A percentile compares a stretch with the other conserved stretches of the same genome.
Evolutionary conservation across 1,140 invertebrate genomes (phyloP).

Genomic region (Venturia canescens): DNA sequence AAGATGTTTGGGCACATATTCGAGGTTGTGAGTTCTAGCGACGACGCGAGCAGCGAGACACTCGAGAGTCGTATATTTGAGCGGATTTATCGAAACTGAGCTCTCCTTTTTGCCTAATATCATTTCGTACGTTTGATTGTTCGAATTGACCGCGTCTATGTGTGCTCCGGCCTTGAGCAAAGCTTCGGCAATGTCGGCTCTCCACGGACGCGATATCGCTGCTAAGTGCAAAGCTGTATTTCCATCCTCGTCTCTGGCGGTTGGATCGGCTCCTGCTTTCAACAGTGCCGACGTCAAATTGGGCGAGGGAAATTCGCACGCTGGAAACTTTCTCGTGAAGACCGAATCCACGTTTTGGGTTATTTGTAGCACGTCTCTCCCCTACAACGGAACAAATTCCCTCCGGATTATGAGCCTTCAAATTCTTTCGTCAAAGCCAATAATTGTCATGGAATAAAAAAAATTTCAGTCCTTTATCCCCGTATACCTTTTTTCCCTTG

Average conservation of each 20-base stretch:
- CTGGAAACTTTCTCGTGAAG: conserved; percentile 83
- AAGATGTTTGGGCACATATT: conserved; percentile 79
- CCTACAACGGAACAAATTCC: conserved; percentile 76
- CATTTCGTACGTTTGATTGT: conserved; percentile 86
- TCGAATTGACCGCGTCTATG: conserved; percentile 89
- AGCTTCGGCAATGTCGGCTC: conserved; percentile 81
- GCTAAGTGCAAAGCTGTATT: conserved; percentile 91
- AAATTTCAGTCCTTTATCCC: no score
- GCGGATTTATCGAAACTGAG: conserved; percentile 84
- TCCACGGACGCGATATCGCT: conserved; percentile 81
- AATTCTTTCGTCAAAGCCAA: no score
- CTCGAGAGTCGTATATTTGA: conserved; percentile 87
- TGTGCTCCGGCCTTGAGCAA: conserved; percentile 90
- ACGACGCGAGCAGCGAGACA: conserved; percentile 90
- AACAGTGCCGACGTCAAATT: conserved; percentile 87
- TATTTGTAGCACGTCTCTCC: conserved; percentile 89
- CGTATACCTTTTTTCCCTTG: conserved; percentile 68
- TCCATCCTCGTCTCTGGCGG: conserved; percentile 85
- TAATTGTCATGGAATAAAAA: no score
- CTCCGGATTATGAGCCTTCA: background rate
- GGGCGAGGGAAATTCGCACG: conserved; percentile 85
- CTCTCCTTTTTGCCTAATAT: conserved; percentile 81
- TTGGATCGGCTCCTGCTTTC: conserved; percentile 89
- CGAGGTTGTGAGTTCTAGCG: conserved; percentile 67
- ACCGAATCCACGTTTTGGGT: conserved; percentile 82